Percentiles rank a stretch among this genome's conserved stretches.
Evolutionary conservation across 1,140 invertebrate species (phyloP).

Genomic region (Calephelis virginiensis): DNA sequence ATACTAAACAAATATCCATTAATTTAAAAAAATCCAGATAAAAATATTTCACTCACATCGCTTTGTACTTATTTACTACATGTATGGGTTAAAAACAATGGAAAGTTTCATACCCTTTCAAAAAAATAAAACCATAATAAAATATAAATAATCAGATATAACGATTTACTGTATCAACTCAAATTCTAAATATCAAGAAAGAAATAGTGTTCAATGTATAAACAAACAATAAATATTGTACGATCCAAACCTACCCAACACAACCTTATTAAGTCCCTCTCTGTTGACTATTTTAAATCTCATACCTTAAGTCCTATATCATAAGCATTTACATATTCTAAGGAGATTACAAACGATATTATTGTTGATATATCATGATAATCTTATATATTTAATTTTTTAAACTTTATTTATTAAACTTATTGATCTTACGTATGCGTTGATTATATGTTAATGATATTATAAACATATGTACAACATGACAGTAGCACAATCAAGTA

Average conservation of each 20-base stretch:
- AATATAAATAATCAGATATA: too few species aligned
- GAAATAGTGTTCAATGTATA: too few species aligned
- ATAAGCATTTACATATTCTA: constrained; percentile 12
- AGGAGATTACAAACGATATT: constrained; percentile 1
- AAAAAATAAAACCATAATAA: too few species aligned
- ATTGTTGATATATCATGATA: constrained; percentile 9
- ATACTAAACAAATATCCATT: too few species aligned
- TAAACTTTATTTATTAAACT: not conserved
- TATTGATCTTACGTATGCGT: constrained; percentile 11
- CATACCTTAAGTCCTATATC: not conserved
- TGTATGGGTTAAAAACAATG: too few species aligned
- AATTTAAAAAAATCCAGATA: constrained; percentile 10
- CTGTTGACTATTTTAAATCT: not conserved
- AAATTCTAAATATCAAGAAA: too few species aligned
- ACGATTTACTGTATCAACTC: too few species aligned
- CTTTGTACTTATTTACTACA: too few species aligned
- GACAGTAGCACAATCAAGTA: too few species aligned
- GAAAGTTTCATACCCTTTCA: too few species aligned
- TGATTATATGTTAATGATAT: not conserved
- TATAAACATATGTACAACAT: too few species aligned
- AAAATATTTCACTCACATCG: not conserved
- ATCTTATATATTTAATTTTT: not conserved
- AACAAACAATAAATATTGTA: too few species aligned
- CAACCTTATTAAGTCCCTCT: constrained; percentile 8
- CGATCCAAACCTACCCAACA: not conserved